Percentiles rank a stretch among this genome's conserved stretches.
phyloP scores from a whole-genome alignment of 2,888 invertebrate species.

The Ariolimax columbianus region DNA sequence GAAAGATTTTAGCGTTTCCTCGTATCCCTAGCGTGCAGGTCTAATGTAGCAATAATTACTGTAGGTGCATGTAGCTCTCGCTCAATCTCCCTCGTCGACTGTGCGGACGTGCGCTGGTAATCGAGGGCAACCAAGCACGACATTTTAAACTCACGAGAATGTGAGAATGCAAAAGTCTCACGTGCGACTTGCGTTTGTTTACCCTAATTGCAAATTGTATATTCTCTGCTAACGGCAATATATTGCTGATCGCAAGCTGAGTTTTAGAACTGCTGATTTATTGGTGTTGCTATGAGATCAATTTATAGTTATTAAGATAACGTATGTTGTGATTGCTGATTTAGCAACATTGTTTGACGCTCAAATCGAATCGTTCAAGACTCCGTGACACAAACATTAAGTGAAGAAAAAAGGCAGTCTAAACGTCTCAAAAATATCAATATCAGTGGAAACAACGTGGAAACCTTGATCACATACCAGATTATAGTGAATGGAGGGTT shows the following conservation, averaged over 20 bases:
- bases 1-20: neutral
- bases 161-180: neutral
- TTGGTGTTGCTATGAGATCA: neutral
- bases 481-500: too few relatives aligned
- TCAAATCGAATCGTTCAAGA: too few relatives aligned
- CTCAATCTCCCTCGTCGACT: neutral
- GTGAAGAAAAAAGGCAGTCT: too few relatives aligned
- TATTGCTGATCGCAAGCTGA: neutral
- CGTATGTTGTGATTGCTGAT: too few relatives aligned
- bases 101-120: neutral
- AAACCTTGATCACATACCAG: too few relatives aligned
- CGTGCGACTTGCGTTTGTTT: neutral
- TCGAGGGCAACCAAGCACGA: neutral
- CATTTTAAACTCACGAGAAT: neutral
- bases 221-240: neutral
- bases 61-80: neutral
- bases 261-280: neutral
- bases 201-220: neutral
- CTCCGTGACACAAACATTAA: too few relatives aligned
- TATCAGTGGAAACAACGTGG: too few relatives aligned
- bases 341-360: too few relatives aligned
- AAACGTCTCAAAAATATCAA: too few relatives aligned
- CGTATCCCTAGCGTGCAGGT: neutral
- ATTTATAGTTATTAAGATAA: too few relatives aligned
- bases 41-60: slow-evolving; percentile 6